A percentile compares a stretch with the other conserved stretches of the same genome.
Evolutionary conservation across 2,888 invertebrate species (phyloP).

Genomic region (Bellardia bayeri): DNA sequence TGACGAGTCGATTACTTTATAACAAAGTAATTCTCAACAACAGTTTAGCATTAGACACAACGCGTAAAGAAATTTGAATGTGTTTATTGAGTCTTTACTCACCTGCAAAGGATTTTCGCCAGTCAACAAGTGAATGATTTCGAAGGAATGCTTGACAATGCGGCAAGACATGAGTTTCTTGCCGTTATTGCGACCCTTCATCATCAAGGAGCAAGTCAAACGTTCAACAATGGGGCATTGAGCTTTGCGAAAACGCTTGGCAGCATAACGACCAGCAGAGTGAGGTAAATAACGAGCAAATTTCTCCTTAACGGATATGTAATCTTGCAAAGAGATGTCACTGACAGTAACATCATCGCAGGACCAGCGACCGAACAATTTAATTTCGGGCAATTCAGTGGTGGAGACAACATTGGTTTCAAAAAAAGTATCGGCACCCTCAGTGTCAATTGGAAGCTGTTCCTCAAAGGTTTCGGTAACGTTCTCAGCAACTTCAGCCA

Average conservation of each 20-base stretch:
- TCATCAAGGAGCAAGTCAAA: constrained; percentile 98
- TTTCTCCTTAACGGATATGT: constrained; percentile 98
- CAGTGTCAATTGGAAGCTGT: constrained; percentile 80
- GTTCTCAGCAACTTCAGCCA: constrained; percentile 83
- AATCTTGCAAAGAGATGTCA: constrained; percentile 98
- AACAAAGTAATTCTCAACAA: constrained; percentile 70
- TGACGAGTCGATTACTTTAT: constrained; percentile 70
- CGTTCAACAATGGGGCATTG: constrained; percentile 99
- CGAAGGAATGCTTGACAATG: constrained; percentile 99
- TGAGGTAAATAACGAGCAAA: constrained; percentile 99
- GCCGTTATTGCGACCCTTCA: constrained; percentile 99
- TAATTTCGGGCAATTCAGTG: constrained; percentile 97
- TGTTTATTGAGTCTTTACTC: constrained; percentile 70
- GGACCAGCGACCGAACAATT: constrained; percentile 98
- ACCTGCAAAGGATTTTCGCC: constrained; percentile 95
- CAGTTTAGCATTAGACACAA: constrained; percentile 83
- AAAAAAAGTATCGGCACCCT: constrained; percentile 79
- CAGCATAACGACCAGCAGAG: constrained; percentile 98
- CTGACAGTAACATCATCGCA: constrained; percentile 99
- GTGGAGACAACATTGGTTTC: constrained; percentile 85
- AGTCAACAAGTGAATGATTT: constrained; percentile 97
- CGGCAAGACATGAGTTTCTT: constrained; percentile 99
- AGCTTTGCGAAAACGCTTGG: constrained; percentile 99
- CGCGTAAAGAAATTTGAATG: background rate
- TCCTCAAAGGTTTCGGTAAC: constrained; percentile 82